These are phyloP conservation scores for Propithecus perrieri DNA, from an alignment of 2,797 vertebrate genomes.

Conservation along the genomic window DNA sequence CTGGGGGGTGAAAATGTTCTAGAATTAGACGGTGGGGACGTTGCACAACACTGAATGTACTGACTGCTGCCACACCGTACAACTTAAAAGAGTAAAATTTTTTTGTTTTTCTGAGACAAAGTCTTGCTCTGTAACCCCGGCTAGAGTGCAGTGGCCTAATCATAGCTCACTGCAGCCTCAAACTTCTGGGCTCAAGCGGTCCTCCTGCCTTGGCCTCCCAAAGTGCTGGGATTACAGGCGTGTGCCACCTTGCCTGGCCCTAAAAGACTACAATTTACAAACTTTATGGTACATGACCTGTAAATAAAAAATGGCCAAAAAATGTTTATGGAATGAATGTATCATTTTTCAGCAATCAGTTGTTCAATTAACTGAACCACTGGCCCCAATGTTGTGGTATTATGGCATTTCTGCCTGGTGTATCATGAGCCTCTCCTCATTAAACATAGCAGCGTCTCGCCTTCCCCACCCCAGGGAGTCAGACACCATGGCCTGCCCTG, in stretches of 20 bases:
- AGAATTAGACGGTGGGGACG: not conserved
- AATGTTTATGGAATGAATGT: not conserved
- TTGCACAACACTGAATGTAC: not conserved
- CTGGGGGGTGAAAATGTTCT: not conserved
- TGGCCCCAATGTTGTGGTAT: not conserved
- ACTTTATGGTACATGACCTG: not conserved
- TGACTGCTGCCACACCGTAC: too few relatives aligned
- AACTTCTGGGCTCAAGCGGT: too few relatives aligned
- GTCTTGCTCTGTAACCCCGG: too few relatives aligned
- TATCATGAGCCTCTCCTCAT: too few relatives aligned
- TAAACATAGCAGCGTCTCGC: not conserved
- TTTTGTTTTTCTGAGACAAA: too few relatives aligned
- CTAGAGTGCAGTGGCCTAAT: too few relatives aligned
- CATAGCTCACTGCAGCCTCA: too few relatives aligned
- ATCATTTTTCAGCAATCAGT: not conserved
- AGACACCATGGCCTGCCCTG: not conserved
- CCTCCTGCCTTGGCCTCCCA: too few relatives aligned
- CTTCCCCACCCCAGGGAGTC: too few relatives aligned
- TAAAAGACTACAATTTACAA: not conserved
- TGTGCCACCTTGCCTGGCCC: too few relatives aligned
- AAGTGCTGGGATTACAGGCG: too few relatives aligned
- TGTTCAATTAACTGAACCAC: not conserved
- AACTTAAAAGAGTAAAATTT: not conserved
- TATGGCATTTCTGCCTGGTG: not conserved
- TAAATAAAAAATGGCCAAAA: not conserved